phyloP scores from a whole-genome alignment of 1,140 invertebrate genomes.

The Caenorhabditis remanei region DNA sequence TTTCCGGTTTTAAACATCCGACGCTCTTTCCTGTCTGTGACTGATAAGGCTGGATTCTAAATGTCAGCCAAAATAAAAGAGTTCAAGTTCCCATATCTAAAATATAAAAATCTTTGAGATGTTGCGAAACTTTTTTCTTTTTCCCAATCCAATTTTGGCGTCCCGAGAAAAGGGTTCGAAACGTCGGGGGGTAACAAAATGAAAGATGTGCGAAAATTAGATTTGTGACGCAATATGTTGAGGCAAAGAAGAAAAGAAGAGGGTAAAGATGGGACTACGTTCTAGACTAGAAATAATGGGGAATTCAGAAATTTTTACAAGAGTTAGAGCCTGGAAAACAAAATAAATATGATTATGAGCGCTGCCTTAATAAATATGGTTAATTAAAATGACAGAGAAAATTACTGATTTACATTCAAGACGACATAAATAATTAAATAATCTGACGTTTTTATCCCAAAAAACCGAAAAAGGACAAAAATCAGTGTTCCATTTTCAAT shows the following conservation, averaged over 20 bases:
- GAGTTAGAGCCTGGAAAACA: too few species aligned
- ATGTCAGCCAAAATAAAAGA: too few species aligned
- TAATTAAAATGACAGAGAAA: too few species aligned
- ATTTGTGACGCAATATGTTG: slow-evolving; percentile 25
- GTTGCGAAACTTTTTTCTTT: background rate
- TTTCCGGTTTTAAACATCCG: background rate
- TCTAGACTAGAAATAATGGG: background rate
- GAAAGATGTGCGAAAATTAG: slow-evolving; percentile 1
- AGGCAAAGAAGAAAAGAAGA: background rate
- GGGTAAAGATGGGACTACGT: background rate
- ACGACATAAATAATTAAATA: too few species aligned
- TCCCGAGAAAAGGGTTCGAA: background rate
- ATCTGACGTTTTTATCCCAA: background rate
- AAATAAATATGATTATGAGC: too few species aligned
- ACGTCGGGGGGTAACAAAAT: background rate
- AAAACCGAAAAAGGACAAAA: background rate
- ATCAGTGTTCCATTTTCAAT: background rate
- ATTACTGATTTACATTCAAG: too few species aligned
- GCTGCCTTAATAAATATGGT: too few species aligned
- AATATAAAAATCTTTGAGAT: background rate
- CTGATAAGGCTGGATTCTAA: background rate
- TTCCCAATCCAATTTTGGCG: background rate
- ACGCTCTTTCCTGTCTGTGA: background rate
- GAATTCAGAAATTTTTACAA: background rate
- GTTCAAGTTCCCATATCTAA: background rate